Evolutionary conservation across 2,888 invertebrate genomes (phyloP).

Genomic region (Choristoneura rosaceana): DNA sequence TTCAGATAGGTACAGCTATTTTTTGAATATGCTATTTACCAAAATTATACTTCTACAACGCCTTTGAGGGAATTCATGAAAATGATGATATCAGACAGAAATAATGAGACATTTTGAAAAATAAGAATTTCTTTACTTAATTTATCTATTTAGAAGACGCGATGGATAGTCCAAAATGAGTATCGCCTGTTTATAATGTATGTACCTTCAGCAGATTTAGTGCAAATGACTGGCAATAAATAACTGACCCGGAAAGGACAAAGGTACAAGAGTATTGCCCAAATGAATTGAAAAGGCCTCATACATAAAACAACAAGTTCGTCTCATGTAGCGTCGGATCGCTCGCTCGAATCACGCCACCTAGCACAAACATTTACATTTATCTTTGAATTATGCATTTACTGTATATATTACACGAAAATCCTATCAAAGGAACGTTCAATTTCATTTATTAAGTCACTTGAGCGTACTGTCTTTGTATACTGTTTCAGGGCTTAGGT

Average conservation of each 20-base stretch:
- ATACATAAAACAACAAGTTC: slow-evolving; percentile 80
- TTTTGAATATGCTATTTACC: not conserved
- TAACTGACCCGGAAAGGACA: slow-evolving; percentile 83
- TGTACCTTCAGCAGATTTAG: slow-evolving; percentile 69
- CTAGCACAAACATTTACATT: slow-evolving; percentile 63
- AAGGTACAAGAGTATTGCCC: slow-evolving; percentile 77
- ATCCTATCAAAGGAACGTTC: slow-evolving; percentile 36
- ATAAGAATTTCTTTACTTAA: not conserved
- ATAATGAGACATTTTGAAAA: not conserved
- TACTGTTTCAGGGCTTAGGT: not conserved
- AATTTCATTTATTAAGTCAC: slow-evolving; percentile 43
- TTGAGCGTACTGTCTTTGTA: slow-evolving; percentile 2
- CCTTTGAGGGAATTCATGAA: too few species aligned
- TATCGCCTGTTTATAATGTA: slow-evolving; percentile 35
- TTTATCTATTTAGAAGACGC: not conserved
- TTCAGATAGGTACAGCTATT: not conserved
- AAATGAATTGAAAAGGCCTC: slow-evolving; percentile 83
- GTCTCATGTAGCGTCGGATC: slow-evolving; percentile 61
- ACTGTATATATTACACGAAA: slow-evolving; percentile 41
- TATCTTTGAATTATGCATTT: slow-evolving; percentile 45
- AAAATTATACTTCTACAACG: too few species aligned
- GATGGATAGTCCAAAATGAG: slow-evolving; percentile 5
- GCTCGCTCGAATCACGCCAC: slow-evolving; percentile 65
- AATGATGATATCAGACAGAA: not conserved
- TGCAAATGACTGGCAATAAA: slow-evolving; percentile 80